Base-by-base conservation (phyloP, 2,888 invertebrate species). In the Spialia ferax region DNA sequence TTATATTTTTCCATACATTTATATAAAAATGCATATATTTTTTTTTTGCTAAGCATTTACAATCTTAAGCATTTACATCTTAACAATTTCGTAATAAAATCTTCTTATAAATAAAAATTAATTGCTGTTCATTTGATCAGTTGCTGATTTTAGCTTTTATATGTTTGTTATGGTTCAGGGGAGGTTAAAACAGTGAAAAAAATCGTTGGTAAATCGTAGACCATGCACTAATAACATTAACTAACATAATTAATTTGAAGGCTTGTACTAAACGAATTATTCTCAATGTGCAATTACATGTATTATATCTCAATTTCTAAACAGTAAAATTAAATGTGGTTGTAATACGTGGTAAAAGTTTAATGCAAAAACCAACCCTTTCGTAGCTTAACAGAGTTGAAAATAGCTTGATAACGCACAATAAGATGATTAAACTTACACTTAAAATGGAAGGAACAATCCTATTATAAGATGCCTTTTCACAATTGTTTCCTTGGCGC, bases 401-500 rank as follows among this genome's bases (percentile, higher is more conserved):
- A 13, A 45, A 29, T 55, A 7, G 22, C 15, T 10, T 38, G 38
- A 6, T 32, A 23, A 10, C 5, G 45, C 6, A 20, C 10, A 15
- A 6, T 45, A 56, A 64, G 29, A 56, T 63, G 55, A 63, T 64
- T 64, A 57, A 56, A 32, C 63, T 45, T 45, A 8, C 8, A 32
- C 20, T 42, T 64, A 57, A 45, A 57, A 57, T 64, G 64, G 64
- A 64, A 64, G 64, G 64, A 64, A 64, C 64, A 64, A 50, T 56
- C 64, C 48, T 50, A 64, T 64, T 64, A 57, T 20, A 32, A 64
- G 42, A 64, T 48, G 48, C 64, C 56, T 57, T 64, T 64, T 57
- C 64, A 63, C 63, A 63, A 63, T 63, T 63, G 54, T 63, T 63
- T 63, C 42, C 63, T 54, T 54, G 63, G 54, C 62, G 38, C 32